Evolutionary conservation across 2,797 vertebrate genomes (phyloP).

Genomic region (Coluber constrictor): DNA sequence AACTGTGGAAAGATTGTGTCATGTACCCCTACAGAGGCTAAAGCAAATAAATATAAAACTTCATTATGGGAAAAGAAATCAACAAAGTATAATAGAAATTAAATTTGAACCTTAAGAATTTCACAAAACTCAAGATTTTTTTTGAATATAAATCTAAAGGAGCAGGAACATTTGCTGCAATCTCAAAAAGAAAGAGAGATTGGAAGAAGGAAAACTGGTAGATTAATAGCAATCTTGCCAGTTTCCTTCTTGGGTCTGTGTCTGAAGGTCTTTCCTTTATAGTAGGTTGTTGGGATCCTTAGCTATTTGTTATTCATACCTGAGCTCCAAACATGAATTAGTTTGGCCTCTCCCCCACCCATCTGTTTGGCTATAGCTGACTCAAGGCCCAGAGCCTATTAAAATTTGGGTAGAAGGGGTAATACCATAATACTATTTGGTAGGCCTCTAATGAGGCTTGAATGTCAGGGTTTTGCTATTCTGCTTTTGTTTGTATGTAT

Average conservation of each 20-base stretch:
- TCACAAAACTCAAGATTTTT: neutral
- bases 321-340: neutral
- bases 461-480: neutral
- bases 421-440: neutral
- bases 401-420: neutral
- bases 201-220: neutral
- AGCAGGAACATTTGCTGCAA: neutral
- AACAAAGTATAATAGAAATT: neutral
- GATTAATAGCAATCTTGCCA: neutral
- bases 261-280: neutral
- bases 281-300: neutral
- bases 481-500: neutral
- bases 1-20: neutral
- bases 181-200: neutral
- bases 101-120: neutral
- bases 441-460: neutral
- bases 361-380: neutral
- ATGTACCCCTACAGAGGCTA: neutral
- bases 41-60: neutral
- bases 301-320: neutral
- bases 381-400: neutral
- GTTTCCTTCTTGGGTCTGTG: neutral
- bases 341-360: neutral
- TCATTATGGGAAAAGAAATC: neutral
- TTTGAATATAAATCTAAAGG: neutral